These are phyloP conservation scores for Augiades crinisus DNA, from an alignment of 2,888 invertebrate genomes.

Conservation along the genomic window DNA sequence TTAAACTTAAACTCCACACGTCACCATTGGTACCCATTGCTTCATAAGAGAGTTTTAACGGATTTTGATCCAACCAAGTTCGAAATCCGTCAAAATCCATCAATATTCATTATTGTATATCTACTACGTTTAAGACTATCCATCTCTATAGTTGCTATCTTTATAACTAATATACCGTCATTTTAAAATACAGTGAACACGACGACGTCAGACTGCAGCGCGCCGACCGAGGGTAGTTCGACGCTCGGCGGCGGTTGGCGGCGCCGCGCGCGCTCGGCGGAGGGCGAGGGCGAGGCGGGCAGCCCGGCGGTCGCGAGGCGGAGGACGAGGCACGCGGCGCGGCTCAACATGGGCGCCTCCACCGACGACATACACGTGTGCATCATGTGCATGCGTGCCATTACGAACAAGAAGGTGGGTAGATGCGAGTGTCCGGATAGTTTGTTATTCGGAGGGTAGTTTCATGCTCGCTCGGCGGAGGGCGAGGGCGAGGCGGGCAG, in stretches of 20 bases:
- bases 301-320: constrained; percentile 62
- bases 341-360: constrained; percentile 96
- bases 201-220: constrained; percentile 69
- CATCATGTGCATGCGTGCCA: constrained; percentile 99
- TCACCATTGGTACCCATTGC: too few species aligned
- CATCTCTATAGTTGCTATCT: too few species aligned
- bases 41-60: too few species aligned
- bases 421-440: too few species aligned
- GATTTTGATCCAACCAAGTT: too few species aligned
- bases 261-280: constrained; percentile 60
- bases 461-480: too few species aligned
- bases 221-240: constrained; percentile 51
- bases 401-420: constrained; percentile 98
- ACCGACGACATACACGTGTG: constrained; percentile 99
- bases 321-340: constrained; percentile 91
- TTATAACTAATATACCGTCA: too few species aligned
- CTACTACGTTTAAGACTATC: too few species aligned
- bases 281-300: constrained; percentile 51
- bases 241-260: constrained; percentile 65
- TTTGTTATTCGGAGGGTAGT: too few species aligned
- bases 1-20: too few species aligned
- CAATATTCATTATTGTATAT: too few species aligned
- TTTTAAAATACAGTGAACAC: constrained; percentile 71
- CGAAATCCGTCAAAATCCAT: too few species aligned
- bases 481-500: neutral